Evolutionary conservation across 2,888 invertebrate species (phyloP), one percentile per base, ranked within the genome.

Genomic region (Lasioglossum figueresi): DNA sequence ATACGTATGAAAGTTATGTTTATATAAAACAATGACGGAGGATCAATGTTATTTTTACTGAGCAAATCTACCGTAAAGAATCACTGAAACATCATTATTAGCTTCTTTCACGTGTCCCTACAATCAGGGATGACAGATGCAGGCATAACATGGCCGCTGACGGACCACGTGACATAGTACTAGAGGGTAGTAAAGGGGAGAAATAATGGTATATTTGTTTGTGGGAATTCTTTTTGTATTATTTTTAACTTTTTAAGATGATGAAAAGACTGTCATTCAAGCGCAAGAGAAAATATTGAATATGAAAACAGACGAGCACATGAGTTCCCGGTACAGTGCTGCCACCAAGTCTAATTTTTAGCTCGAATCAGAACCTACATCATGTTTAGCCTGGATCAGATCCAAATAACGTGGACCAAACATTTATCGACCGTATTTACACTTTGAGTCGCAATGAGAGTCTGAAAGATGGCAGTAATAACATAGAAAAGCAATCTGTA

Each of bases 381-480:
- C 0, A 14, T 43, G 4, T 43, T 43, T 43, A 45, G 45, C 4
- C 45, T 45, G 16, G 45, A 45, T 16, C 45, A 45, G 45, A 45
- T 16, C 45, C 45, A 45, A 4, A 45, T 45, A 45, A 5, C 19
- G 19, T 6, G 48, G 0, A 23, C 45, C 56, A 1, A 5, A 2
- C 0, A 8, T 43, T 78, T 81, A 75, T 66, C 78, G 68, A 75
- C 27, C 0, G 34, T 12, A 45, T 16, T 8, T 10, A 0, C 34
- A 43, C 34, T 40, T 74, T 56, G 12, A 73, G 31, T 78, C 48
- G 12, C 23, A 10, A 3, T 12, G 2, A 27, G 23, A 6, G 12
- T 2, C 3, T 23, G 4, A 27, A 16, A 82, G 86, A 87, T 89
- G 91, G 79, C 89, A 78, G 70, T 74, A 88, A 73, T 10, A 4